Base-by-base conservation (phyloP, 2,113 vertebrate genomes). In the Polypterus bichir region DNA sequence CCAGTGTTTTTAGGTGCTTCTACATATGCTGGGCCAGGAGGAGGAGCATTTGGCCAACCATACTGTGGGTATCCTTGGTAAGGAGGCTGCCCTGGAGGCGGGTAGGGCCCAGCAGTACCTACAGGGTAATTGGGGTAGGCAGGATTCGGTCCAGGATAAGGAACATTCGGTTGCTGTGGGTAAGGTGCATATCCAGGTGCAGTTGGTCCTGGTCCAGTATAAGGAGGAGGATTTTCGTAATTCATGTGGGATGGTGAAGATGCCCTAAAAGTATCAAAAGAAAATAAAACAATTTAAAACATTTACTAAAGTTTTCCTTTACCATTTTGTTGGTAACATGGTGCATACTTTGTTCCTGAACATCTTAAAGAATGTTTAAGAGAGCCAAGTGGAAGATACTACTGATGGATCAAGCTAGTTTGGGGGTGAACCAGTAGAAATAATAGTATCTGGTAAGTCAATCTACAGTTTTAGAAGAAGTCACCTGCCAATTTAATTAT, bases 1-100 rank as follows among this genome's bases (percentile, higher is more conserved):
- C 93, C 93, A 91, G 93, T 95, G 75, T 93, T 97, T 83, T 97
- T 97, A 46, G 92, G 93, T 68, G 89, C 81, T 57, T 93, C 90
- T 3, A 76, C 76, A 6, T 91, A 91, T 70, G 87, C 77, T 0
- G 86, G 84, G 64, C 83, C 92, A 4, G 88, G 89, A 62, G 90
- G 83, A 0, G 86, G 88, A 1, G 82, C 87, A 0, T 90, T 90
- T 65, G 93, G 91, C 86, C 85, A 88, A 48, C 84, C 85, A 0
- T 86, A 88, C 53, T 84, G 82, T 56, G 87, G 86, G 5, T 88
- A 88, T 46, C 88, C 92, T 59, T 88, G 92, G 66, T 84, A 94
- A 27, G 89, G 90, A 0, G 81, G 84, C 63, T 92, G 88, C 69
- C 87, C 74, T 67, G 88, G 81, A 85, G 71, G 73, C 71, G 72